Evolutionary conservation across 1,140 invertebrate genomes (phyloP), one percentile per base, ranked within the genome.

Genomic region (Dreissena polymorpha): DNA sequence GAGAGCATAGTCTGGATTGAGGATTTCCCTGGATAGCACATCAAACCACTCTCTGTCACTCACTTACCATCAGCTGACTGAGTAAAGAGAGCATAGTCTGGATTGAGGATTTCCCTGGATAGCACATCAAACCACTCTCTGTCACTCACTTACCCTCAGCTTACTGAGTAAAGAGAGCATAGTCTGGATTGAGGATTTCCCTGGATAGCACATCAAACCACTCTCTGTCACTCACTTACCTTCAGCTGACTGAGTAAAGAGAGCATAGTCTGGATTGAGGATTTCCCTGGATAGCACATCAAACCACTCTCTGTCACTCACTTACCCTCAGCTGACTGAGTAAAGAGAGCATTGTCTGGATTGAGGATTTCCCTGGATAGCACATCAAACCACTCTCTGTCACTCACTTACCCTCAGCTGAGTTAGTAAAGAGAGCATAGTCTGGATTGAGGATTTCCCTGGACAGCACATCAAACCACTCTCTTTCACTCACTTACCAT

Each of bases 361-460:
- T 99, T 99, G 51, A 99, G 95, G 95, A 99, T 97, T 93, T 99
- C 97, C 70, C 97, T 95, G 0, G 97, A 98, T 2, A 99, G 92
- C 49, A 99, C 94, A 93, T 98, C 98, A 10, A n/a, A n/a, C n/a
- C n/a, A n/a, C n/a, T n/a, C n/a, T n/a, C n/a, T n/a, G n/a, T n/a
- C n/a, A n/a, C n/a, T n/a, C n/a, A n/a, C n/a, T 72, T 98, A 94
- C 98, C 97, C 93, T 98, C 97, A 57, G 90, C 88, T 86, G 99
- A 98, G 72, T 97, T 95, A 3, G 97, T 97, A 92, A 99, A 99
- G 2, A 99, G 93, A 5, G 98, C 98, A 90, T 99, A 99, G 90
- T 98, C 97, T 0, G 98, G 97, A 94, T 99, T 99, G 51, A 99
- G 95, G 95, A 99, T 97, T 93, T 99, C 97, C 70, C 97, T 95